These are phyloP conservation scores for Andrena fulva DNA, from an alignment of 2,888 invertebrate species.

Conservation along the genomic window DNA sequence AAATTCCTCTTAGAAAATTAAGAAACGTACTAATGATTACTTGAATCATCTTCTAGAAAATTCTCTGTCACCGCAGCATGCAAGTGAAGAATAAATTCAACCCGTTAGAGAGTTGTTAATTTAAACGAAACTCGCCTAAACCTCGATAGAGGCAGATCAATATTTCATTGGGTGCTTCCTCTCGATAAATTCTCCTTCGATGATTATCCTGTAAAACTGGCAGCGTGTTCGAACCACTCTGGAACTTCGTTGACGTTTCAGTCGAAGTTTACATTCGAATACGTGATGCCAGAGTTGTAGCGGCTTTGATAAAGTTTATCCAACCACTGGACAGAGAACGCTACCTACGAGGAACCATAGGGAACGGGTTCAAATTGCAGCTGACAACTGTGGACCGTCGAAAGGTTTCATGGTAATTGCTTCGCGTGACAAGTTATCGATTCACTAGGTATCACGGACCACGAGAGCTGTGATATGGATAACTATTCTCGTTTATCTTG, in stretches of 20 bases:
- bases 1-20: no score
- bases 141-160: no score
- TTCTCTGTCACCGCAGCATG: no score
- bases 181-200: not conserved
- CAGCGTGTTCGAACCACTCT: conserved; percentile 8
- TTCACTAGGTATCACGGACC: conserved; percentile 23
- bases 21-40: no score
- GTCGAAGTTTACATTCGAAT: conserved; percentile 45
- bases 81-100: no score
- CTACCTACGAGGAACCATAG: conserved; percentile 31
- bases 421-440: conserved; percentile 57
- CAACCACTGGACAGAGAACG: conserved; percentile 53
- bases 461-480: not conserved
- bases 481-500: conserved; percentile 13
- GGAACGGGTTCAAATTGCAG: conserved; percentile 49
- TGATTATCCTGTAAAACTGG: conserved; percentile 15
- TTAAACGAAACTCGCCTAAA: no score
- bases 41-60: no score
- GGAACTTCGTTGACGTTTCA: conserved; percentile 40
- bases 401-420: conserved; percentile 64
- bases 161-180: no score
- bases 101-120: no score
- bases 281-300: conserved; percentile 45
- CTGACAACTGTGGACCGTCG: conserved; percentile 50
- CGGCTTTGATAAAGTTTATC: conserved; percentile 65